A percentile compares a stretch with the other conserved stretches of the same genome.
These are phyloP conservation scores for Arremon brunneinucha DNA, from an alignment of 2,797 vertebrate genomes.

Conservation along the genomic window DNA sequence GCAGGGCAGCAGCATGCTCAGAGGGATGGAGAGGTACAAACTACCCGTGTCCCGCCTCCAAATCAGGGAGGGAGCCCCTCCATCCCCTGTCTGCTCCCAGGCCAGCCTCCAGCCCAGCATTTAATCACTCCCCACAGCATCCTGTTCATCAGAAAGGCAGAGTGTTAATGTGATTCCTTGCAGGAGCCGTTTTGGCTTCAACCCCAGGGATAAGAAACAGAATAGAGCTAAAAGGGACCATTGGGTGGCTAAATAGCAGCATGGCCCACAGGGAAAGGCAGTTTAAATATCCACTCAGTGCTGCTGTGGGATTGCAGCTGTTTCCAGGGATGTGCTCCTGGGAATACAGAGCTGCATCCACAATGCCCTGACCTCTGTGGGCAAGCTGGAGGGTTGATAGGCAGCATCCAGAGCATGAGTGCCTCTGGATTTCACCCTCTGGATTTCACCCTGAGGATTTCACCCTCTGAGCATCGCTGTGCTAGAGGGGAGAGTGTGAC, in stretches of 20 bases:
- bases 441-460: neutral
- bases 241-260: neutral
- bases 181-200: neutral
- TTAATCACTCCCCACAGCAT: neutral
- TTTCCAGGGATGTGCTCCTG: neutral
- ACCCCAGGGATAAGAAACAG: neutral
- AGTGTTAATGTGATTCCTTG: rapidly evolving
- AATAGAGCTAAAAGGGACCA: neutral
- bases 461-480: rapidly evolving
- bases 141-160: neutral
- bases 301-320: neutral
- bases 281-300: neutral
- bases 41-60: neutral
- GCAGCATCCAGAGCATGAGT: neutral
- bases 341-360: neutral
- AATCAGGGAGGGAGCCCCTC: neutral
- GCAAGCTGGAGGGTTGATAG: neutral
- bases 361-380: neutral
- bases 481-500: rapidly evolving
- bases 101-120: too few relatives aligned
- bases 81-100: neutral
- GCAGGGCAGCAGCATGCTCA: neutral
- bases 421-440: neutral
- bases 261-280: neutral
- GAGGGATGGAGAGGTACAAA: neutral